These are phyloP conservation scores for Psilopogon haemacephalus DNA, from an alignment of 2,113 vertebrate genomes.

Conservation along the genomic window DNA sequence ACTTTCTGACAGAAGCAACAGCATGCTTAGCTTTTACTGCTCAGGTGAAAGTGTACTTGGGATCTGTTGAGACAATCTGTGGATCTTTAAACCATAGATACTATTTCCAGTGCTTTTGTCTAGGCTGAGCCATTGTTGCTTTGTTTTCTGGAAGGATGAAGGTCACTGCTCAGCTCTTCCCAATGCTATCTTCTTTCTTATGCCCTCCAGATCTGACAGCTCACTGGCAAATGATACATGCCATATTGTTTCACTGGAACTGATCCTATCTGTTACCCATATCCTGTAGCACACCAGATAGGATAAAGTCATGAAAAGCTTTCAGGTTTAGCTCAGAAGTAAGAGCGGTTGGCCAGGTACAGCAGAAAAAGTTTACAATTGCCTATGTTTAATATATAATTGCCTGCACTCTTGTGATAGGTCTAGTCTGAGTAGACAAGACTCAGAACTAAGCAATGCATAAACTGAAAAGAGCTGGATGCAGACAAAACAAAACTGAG, in stretches of 20 bases:
- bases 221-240: not conserved
- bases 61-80: not conserved
- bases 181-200: not conserved
- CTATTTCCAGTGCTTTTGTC: not conserved
- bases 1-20: not conserved
- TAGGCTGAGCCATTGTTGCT: not conserved
- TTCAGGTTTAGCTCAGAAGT: not conserved
- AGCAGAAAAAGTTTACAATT: not conserved
- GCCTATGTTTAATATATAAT: not conserved
- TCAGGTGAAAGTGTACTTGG: not conserved
- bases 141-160: not conserved
- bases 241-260: accelerated
- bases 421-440: not conserved
- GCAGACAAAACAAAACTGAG: not conserved
- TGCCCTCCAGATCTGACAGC: not conserved
- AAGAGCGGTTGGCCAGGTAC: not conserved
- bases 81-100: not conserved
- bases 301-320: not conserved
- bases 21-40: not conserved
- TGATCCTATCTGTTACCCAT: not conserved
- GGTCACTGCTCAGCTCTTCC: not conserved
- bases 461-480: not conserved
- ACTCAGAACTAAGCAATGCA: not conserved
- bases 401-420: not conserved
- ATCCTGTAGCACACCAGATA: not conserved